Evolutionary conservation across 2,888 invertebrate species (phyloP).

Genomic region (Pseudococcus viburni): DNA sequence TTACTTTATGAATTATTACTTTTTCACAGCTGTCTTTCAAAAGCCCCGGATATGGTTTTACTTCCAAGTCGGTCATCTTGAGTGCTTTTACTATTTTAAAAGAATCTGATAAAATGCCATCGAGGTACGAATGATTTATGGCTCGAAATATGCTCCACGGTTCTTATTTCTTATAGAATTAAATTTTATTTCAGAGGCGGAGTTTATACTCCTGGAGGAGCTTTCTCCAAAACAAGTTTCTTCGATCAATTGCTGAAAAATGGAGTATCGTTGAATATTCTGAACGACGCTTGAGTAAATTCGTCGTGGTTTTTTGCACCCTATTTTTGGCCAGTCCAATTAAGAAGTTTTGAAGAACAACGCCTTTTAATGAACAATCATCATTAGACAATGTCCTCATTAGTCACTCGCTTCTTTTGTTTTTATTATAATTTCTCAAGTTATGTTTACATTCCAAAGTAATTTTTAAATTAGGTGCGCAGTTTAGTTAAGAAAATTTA

Average conservation of each 20-base stretch:
- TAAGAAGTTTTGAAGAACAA: neutral
- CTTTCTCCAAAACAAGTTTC: constrained; percentile 86
- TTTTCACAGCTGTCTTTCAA: constrained; percentile 74
- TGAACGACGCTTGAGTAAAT: constrained; percentile 32
- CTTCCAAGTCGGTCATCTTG: constrained; percentile 81
- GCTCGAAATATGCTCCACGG: neutral
- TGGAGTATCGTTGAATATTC: constrained; percentile 16
- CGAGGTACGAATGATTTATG: constrained; percentile 74
- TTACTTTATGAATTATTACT: constrained; percentile 20
- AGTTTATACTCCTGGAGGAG: constrained; percentile 87
- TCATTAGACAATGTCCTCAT: neutral
- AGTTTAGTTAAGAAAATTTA: too few relatives aligned
- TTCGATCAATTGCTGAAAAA: constrained; percentile 77
- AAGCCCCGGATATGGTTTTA: constrained; percentile 89
- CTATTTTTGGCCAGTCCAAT: neutral
- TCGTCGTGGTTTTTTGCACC: neutral
- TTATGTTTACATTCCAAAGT: neutral
- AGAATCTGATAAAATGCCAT: constrained; percentile 84
- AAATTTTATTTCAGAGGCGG: constrained; percentile 80
- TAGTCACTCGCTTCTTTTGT: neutral
- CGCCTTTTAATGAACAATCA: neutral
- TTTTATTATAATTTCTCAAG: neutral
- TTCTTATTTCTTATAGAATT: neutral
- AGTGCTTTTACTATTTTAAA: constrained; percentile 83
- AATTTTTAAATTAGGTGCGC: neutral